Percentiles rank a stretch among this genome's conserved stretches.
These are phyloP conservation scores for Pseudanteris insignis DNA, from an alignment of 2,888 invertebrate genomes.

Conservation along the genomic window DNA sequence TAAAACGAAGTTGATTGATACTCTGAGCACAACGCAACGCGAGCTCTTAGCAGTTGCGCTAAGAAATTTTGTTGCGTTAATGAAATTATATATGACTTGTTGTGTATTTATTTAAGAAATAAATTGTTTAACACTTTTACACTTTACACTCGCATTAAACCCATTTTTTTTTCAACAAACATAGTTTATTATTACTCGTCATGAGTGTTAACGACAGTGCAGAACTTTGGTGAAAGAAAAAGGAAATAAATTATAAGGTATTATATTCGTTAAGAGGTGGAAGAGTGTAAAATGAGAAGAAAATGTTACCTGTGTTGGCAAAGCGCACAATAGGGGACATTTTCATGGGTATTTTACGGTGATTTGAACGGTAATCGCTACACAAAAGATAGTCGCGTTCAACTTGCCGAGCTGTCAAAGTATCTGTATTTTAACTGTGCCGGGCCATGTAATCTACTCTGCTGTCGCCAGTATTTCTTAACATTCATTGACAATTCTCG, in stretches of 20 bases:
- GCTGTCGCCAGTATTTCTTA: slow-evolving; percentile 28
- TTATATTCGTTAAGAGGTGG: slow-evolving; percentile 15
- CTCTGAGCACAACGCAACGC: neutral
- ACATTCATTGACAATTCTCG: slow-evolving; percentile 30
- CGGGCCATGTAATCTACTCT: slow-evolving; percentile 33
- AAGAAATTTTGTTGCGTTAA: slow-evolving; percentile 2
- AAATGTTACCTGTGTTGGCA: slow-evolving; percentile 49
- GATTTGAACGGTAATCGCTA: slow-evolving; percentile 62
- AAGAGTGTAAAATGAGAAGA: slow-evolving; percentile 37
- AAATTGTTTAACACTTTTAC: slow-evolving; percentile 14
- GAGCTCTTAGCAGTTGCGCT: slow-evolving; percentile 1
- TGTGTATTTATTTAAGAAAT: slow-evolving; percentile 17
- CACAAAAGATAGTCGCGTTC: slow-evolving; percentile 55
- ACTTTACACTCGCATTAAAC: no score
- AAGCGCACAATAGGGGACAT: slow-evolving; percentile 52
- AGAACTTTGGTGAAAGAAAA: no score
- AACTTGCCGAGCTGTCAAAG: slow-evolving; percentile 47
- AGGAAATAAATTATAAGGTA: slow-evolving; percentile 20
- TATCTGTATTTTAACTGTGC: slow-evolving; percentile 22
- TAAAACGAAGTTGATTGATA: slow-evolving; percentile 6
- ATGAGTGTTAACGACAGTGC: no score
- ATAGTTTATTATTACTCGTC: no score
- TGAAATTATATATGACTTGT: slow-evolving; percentile 7
- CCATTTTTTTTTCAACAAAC: no score
- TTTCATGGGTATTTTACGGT: slow-evolving; percentile 62